A percentile compares a stretch with the other conserved stretches of the same genome.
Conservation (phyloP, 2,888 invertebrate species). For the Rhamnusium bicolor region DNA sequence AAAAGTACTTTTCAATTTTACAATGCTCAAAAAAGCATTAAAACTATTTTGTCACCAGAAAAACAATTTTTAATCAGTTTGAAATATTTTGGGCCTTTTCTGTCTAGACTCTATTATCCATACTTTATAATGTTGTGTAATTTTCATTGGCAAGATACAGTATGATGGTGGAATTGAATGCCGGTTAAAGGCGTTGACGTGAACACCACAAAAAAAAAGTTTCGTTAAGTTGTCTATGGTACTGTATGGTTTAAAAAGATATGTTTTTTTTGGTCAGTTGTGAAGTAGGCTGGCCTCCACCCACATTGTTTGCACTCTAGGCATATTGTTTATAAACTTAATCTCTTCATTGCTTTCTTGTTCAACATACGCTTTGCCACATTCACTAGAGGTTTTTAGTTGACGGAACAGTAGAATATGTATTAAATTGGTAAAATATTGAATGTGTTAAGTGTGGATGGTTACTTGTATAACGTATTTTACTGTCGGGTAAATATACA, state of each 20-base stretch:
- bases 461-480: too few species aligned
- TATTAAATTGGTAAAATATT: not conserved
- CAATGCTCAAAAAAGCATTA: not conserved
- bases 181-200: constrained; percentile 2
- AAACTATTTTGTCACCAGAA: too few species aligned
- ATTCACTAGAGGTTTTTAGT: not conserved
- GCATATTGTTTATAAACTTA: constrained; percentile 54
- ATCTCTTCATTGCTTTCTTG: constrained; percentile 40
- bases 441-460: not conserved
- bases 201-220: constrained; percentile 44
- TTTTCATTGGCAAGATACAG: not conserved
- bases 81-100: too few species aligned
- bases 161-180: not conserved
- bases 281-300: constrained; percentile 80
- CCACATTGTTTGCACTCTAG: constrained; percentile 91
- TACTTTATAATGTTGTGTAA: not conserved
- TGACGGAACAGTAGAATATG: not conserved
- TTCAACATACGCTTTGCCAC: not conserved
- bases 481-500: too few species aligned
- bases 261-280: constrained; percentile 50
- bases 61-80: too few species aligned
- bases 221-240: constrained; percentile 51
- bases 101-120: too few species aligned
- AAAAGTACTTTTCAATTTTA: not conserved
- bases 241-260: constrained; percentile 59